These are phyloP conservation scores for Drosophila teissieri DNA, from an alignment of 1,140 invertebrate species.

Conservation along the genomic window DNA sequence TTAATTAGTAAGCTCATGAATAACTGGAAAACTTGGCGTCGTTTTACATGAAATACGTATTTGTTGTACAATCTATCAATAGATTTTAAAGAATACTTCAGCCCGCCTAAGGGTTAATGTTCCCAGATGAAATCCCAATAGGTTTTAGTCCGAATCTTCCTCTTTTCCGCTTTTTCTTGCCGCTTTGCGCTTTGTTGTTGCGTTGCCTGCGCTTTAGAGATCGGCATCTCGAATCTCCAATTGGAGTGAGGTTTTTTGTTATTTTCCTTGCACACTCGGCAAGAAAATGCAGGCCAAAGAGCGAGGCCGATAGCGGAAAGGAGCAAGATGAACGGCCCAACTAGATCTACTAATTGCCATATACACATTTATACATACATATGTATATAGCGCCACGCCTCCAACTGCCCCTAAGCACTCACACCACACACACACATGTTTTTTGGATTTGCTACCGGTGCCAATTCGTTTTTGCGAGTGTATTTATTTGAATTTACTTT, in stretches of 20 bases:
- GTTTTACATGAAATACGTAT: too few relatives aligned
- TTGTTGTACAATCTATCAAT: too few relatives aligned
- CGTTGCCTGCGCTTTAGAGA: slow-evolving; percentile 18
- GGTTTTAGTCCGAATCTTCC: neutral
- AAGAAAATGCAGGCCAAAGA: slow-evolving; percentile 20
- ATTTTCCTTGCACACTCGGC: slow-evolving; percentile 1
- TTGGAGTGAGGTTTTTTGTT: slow-evolving; percentile 3
- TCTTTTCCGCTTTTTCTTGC: slow-evolving; percentile 1
- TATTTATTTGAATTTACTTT: slow-evolving; percentile 20
- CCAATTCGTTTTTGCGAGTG: slow-evolving; percentile 20
- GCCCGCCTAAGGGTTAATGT: slow-evolving; percentile 8
- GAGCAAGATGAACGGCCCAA: slow-evolving; percentile 11
- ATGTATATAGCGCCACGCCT: slow-evolving; percentile 26
- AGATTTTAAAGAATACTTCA: neutral
- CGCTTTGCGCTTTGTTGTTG: neutral
- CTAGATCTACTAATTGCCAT: slow-evolving; percentile 11
- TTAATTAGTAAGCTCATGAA: too few relatives aligned
- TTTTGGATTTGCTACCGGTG: slow-evolving; percentile 29
- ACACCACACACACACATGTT: slow-evolving; percentile 13
- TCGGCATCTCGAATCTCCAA: slow-evolving; percentile 16
- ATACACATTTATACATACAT: slow-evolving; percentile 5
- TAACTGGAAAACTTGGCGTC: too few relatives aligned
- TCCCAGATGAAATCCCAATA: slow-evolving; percentile 16
- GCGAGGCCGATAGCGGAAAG: neutral
- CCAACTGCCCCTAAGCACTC: neutral